Evolutionary conservation across 2,888 invertebrate genomes (phyloP).

Genomic region (Cephus spinipes): DNA sequence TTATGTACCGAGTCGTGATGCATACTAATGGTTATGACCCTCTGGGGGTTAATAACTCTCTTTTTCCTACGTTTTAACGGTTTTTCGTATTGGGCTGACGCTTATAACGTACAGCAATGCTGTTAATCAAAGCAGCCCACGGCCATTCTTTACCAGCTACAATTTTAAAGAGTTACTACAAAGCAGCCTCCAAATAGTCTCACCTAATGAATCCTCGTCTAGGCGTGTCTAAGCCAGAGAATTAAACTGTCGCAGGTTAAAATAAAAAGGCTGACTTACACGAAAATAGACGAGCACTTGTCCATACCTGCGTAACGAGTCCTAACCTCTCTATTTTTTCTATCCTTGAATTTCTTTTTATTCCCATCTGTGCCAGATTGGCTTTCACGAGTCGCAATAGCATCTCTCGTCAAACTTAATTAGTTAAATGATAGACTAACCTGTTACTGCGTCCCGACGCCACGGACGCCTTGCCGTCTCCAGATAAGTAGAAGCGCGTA

Average conservation of each 20-base stretch:
- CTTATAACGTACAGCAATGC: neutral
- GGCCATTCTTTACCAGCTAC: neutral
- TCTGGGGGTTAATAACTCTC: neutral
- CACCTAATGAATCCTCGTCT: neutral
- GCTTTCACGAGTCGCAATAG: neutral
- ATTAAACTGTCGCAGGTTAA: neutral
- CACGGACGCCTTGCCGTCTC: neutral
- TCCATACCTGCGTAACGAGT: neutral
- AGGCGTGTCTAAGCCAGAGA: neutral
- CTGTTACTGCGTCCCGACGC: neutral
- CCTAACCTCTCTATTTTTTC: neutral
- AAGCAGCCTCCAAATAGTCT: neutral
- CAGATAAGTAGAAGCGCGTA: constrained; percentile 20
- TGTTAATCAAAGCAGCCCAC: neutral
- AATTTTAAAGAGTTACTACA: neutral
- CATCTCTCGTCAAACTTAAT: neutral
- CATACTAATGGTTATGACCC: neutral
- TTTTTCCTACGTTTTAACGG: neutral
- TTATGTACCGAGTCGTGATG: neutral
- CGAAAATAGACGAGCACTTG: neutral
- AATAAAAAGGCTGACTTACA: neutral
- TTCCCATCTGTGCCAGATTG: neutral
- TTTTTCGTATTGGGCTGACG: neutral
- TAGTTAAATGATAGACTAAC: neutral
- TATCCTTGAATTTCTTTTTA: neutral